Percentiles rank a stretch among this genome's conserved stretches.
Evolutionary conservation across 2,113 vertebrate species (phyloP).

Genomic region (Pungitius pungitius): DNA sequence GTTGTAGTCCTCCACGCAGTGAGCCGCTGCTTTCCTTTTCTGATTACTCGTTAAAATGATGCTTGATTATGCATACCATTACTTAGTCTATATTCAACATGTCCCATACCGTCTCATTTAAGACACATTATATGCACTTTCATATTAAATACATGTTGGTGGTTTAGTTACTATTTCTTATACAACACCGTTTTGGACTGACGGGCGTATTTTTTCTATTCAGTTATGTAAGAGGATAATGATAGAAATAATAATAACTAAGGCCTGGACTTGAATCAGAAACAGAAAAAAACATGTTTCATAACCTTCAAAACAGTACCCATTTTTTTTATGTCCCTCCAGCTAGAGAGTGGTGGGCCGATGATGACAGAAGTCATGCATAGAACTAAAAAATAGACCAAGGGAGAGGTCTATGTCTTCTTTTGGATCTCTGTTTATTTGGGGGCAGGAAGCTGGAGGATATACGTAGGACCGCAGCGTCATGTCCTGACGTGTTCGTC

Average conservation of each 20-base stretch:
- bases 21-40: neutral
- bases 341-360: too few species aligned
- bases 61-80: neutral
- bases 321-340: too few species aligned
- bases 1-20: conserved; percentile 8
- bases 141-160: neutral
- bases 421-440: conserved; percentile 13
- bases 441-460: neutral
- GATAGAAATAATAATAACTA: too few species aligned
- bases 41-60: neutral
- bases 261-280: too few species aligned
- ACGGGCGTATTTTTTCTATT: too few species aligned
- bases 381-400: neutral
- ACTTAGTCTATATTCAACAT: neutral
- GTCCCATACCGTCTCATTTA: neutral
- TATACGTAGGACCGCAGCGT: neutral
- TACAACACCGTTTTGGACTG: neutral
- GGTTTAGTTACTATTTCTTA: too few species aligned
- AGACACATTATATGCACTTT: neutral
- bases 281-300: too few species aligned
- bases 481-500: conserved; percentile 4
- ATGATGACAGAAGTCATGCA: neutral
- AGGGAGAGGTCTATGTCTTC: neutral
- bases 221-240: too few species aligned
- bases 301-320: too few species aligned